Evolutionary conservation across 2,888 invertebrate genomes (phyloP).

Genomic region (Lordiphosa andalusiaca): DNA sequence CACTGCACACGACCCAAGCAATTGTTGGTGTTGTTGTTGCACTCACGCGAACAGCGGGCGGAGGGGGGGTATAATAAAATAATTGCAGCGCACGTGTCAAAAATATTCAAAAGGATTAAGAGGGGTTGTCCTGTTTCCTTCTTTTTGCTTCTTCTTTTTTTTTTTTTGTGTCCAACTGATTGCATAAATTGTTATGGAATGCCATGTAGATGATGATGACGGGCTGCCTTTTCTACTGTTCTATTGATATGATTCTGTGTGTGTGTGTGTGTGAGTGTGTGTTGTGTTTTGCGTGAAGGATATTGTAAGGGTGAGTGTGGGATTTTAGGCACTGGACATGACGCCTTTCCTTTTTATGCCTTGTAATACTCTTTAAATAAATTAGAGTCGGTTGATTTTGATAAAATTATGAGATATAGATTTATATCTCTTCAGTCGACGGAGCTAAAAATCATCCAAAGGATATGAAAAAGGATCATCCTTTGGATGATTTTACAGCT

Average conservation of each 20-base stretch:
- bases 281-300: no score
- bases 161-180: conserved; percentile 58
- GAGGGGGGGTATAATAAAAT: conserved; percentile 72
- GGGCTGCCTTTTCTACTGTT: conserved; percentile 4
- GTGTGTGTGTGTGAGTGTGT: neutral
- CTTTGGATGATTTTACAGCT: no score
- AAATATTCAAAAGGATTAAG: conserved; percentile 77
- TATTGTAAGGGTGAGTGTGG: no score
- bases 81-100: conserved; percentile 78
- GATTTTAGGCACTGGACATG: neutral
- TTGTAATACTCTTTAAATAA: neutral
- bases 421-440: no score
- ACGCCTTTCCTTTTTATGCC: neutral
- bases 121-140: conserved; percentile 27
- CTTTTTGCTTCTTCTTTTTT: conserved; percentile 11
- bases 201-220: conserved; percentile 33
- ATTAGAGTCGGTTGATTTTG: neutral
- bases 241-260: neutral
- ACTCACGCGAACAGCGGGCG: conserved; percentile 13
- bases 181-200: conserved; percentile 73
- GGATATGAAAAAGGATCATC: no score
- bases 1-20: conserved; percentile 29
- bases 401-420: no score
- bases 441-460: no score
- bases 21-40: conserved; percentile 24